A percentile compares a stretch with the other conserved stretches of the same genome.
phyloP scores from a whole-genome alignment of 2,113 vertebrate species.

The Cichladusa arquata region DNA sequence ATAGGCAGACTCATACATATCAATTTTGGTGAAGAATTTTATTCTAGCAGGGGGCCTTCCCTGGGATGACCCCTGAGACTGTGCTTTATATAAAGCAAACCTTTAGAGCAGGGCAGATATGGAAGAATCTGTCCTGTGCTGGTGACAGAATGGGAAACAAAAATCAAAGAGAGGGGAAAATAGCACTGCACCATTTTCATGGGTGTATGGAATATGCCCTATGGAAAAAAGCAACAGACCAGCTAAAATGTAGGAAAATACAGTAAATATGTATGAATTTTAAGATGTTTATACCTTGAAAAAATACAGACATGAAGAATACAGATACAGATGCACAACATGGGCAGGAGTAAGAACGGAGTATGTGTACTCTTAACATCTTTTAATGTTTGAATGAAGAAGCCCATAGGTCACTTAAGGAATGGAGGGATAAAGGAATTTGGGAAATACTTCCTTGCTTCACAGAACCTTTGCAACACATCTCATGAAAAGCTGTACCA shows the following conservation, averaged over 20 bases:
- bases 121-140: background rate
- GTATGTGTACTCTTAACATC: accelerated
- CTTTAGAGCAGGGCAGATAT: background rate
- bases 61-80: background rate
- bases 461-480: background rate
- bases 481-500: background rate
- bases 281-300: background rate
- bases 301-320: background rate
- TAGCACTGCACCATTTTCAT: background rate
- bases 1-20: background rate
- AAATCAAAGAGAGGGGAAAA: background rate
- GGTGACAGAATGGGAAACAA: background rate
- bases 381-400: background rate
- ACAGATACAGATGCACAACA: background rate
- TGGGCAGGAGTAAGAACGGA: background rate
- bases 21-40: background rate
- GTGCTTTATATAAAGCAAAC: background rate
- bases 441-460: background rate
- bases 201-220: background rate
- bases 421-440: background rate
- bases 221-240: background rate
- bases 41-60: background rate
- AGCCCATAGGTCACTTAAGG: accelerated
- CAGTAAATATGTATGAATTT: background rate
- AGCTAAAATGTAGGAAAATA: background rate